These are phyloP conservation scores for Calcarius lapponicus DNA, from an alignment of 2,797 vertebrate species.

Conservation along the genomic window DNA sequence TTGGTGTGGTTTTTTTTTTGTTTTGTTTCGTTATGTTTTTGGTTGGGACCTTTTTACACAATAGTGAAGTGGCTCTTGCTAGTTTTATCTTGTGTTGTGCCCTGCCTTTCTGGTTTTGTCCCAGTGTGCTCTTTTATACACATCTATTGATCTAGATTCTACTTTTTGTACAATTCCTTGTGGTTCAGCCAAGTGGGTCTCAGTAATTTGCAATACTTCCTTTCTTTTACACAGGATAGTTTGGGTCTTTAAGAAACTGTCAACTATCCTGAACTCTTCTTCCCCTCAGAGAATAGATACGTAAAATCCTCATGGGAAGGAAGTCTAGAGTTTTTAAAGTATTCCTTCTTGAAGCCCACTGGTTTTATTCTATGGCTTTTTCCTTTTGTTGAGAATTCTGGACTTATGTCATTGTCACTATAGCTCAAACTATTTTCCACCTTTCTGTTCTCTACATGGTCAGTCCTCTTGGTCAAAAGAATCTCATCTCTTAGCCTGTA, in stretches of 20 bases:
- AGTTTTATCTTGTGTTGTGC: slow-evolving; percentile 10
- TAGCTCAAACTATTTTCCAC: not conserved
- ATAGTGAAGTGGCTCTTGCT: not conserved
- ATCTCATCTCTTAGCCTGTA: not conserved
- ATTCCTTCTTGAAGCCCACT: not conserved
- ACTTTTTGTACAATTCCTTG: slow-evolving; percentile 35
- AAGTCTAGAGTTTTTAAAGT: not conserved
- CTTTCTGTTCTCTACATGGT: not conserved
- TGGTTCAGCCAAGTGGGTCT: slow-evolving; percentile 34
- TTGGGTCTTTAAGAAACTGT: slow-evolving; percentile 28
- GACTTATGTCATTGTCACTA: not conserved
- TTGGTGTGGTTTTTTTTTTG: not conserved
- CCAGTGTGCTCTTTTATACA: not conserved
- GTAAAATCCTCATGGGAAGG: slow-evolving; percentile 35
- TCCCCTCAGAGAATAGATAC: not conserved
- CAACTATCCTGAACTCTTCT: slow-evolving; percentile 57
- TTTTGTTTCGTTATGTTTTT: not conserved
- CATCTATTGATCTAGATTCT: slow-evolving; percentile 36
- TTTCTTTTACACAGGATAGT: slow-evolving; percentile 23
- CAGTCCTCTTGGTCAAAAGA: not conserved
- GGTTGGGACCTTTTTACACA: not conserved
- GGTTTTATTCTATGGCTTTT: not conserved
- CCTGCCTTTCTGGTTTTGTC: slow-evolving; percentile 38
- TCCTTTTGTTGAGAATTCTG: not conserved
- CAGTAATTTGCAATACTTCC: slow-evolving; percentile 59